Evolutionary conservation across 2,888 invertebrate species (phyloP), one percentile per base, ranked within the genome.

Genomic region (Dilophus febrilis): DNA sequence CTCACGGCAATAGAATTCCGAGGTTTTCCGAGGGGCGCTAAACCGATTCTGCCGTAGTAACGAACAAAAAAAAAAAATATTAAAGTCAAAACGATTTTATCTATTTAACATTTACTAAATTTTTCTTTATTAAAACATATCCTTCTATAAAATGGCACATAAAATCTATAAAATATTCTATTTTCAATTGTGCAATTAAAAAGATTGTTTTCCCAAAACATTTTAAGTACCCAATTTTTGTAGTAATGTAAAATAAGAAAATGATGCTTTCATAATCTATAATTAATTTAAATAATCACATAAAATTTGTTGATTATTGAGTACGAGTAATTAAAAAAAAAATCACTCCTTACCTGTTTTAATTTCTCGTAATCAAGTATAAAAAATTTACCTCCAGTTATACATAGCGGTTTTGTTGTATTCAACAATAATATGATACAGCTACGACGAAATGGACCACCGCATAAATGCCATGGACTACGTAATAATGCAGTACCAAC

Each of bases 191-290:
- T n/a, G n/a, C n/a, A n/a, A n/a, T n/a, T n/a, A n/a, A n/a, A n/a
- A n/a, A n/a, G n/a, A n/a, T n/a, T n/a, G n/a, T n/a, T n/a, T n/a
- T n/a, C n/a, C n/a, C n/a, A n/a, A n/a, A n/a, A n/a, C n/a, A n/a
- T n/a, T n/a, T n/a, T n/a, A n/a, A n/a, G 22, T 8, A 22, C 16
- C 51, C 42, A 45, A 53, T 49, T 54, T 53, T 35, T 55, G 54
- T 16, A 59, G 42, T 3, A 58, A 35, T 2, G 58, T 59, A 13
- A 56, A 49, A 38, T 56, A 55, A 0, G 59, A 58, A 39, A 58
- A 58, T 1, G 54, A 53, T 2, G 58, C 54, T 8, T 54, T 52
- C n/a, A 57, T 49, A 6, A 54, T 51, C 58, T 58, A 38, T 45
- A 53, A 4, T 7, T 40, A 35, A 34, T 22, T 27, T 40, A 37